Conservation (phyloP, 2,113 vertebrate genomes). For the Austrofundulus limnaeus region DNA sequence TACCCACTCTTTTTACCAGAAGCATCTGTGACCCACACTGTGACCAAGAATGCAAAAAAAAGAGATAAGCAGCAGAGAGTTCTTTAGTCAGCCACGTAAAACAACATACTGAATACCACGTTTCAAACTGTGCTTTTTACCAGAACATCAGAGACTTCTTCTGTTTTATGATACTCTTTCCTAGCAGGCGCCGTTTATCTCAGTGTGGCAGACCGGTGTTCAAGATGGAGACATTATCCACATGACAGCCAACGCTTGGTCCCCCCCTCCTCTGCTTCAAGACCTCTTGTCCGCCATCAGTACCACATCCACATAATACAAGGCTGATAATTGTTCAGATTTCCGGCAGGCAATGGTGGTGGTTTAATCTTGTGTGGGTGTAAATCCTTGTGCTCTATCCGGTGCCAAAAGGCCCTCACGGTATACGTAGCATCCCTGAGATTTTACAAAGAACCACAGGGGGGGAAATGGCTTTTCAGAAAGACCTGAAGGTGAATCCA, state of each 20-base stretch:
- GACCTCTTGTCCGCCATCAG: slow-evolving; percentile 46
- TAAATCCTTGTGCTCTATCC: slow-evolving; percentile 76
- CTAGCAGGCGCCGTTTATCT: slow-evolving; percentile 76
- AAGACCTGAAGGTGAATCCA: slow-evolving; percentile 40
- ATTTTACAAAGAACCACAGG: slow-evolving; percentile 45
- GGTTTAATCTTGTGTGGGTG: slow-evolving; percentile 77
- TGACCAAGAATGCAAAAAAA: slow-evolving; percentile 38
- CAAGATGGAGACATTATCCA: slow-evolving; percentile 61
- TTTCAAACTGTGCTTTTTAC: slow-evolving; percentile 56
- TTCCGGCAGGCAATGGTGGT: slow-evolving; percentile 71
- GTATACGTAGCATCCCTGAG: slow-evolving; percentile 65
- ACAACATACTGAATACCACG: slow-evolving; percentile 38
- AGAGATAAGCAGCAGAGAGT: slow-evolving; percentile 57
- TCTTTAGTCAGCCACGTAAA: slow-evolving; percentile 52
- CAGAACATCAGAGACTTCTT: slow-evolving; percentile 59
- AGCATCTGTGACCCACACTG: slow-evolving; percentile 32
- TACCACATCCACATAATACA: slow-evolving; percentile 61
- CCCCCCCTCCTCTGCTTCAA: slow-evolving; percentile 50
- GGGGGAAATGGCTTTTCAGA: slow-evolving; percentile 50
- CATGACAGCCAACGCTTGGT: slow-evolving; percentile 37
- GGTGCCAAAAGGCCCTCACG: slow-evolving; percentile 63
- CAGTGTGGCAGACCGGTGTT: slow-evolving; percentile 64
- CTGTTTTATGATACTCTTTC: slow-evolving; percentile 55
- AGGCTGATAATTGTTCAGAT: slow-evolving; percentile 79
- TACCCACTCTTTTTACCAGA: slow-evolving; percentile 48